Conservation (phyloP, 2,113 vertebrate species). For the Balaenoptera acutorostrata region DNA sequence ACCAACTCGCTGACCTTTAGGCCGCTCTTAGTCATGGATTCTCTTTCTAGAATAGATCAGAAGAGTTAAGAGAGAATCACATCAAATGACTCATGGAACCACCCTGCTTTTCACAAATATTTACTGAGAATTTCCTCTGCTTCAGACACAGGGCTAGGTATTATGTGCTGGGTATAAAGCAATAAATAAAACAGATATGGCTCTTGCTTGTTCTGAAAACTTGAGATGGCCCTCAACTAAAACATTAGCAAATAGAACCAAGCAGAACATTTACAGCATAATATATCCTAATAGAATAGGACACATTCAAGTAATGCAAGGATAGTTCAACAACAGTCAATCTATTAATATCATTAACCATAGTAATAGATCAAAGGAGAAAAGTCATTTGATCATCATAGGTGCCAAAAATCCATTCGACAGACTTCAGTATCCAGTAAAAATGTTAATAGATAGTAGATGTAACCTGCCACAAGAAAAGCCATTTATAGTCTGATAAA, state of each 20-base stretch:
- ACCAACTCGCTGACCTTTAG: neutral
- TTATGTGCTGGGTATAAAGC: neutral
- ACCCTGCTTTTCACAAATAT: conserved; percentile 27
- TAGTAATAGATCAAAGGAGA: neutral
- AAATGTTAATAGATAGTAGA: neutral
- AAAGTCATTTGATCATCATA: neutral
- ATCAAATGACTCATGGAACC: conserved; percentile 8
- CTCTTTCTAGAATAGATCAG: conserved; percentile 21
- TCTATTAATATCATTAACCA: neutral
- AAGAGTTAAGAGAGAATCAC: conserved; percentile 2
- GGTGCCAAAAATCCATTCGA: neutral
- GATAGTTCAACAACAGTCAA: neutral
- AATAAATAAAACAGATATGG: neutral
- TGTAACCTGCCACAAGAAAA: neutral
- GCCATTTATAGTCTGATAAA: neutral
- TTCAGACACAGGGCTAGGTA: neutral
- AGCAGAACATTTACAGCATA: neutral
- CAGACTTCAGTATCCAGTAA: neutral
- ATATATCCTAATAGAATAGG: neutral
- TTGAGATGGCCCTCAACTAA: neutral
- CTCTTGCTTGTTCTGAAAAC: conserved; percentile 8
- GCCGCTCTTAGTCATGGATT: neutral
- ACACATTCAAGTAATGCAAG: neutral
- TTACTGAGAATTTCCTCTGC: conserved; percentile 31
- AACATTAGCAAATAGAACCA: neutral